Conservation (phyloP, 2,888 invertebrate genomes). For the Yponomeuta sedellus region DNA sequence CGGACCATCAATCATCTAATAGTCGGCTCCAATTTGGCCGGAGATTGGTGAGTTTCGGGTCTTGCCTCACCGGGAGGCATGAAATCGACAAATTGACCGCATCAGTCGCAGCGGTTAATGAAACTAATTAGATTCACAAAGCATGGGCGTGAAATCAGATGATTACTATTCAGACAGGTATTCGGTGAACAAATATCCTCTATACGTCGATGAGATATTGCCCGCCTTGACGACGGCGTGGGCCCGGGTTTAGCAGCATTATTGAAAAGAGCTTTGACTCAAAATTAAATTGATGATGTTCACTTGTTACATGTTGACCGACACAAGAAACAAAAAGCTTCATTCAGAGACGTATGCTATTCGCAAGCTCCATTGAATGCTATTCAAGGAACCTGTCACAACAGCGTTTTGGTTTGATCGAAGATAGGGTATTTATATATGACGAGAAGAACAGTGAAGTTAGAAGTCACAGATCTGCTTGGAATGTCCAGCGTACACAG, state of each 20-base stretch:
- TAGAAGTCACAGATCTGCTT: not conserved
- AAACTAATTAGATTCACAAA: conserved; percentile 31
- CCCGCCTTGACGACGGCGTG: conserved; percentile 21
- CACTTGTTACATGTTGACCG: not conserved
- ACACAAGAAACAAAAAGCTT: too few species aligned
- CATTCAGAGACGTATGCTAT: too few species aligned
- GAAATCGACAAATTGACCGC: conserved; percentile 37
- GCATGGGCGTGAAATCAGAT: conserved; percentile 15
- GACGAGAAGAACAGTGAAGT: not conserved
- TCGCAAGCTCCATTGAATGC: not conserved
- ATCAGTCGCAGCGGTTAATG: conserved; percentile 37
- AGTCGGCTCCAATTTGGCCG: too few species aligned
- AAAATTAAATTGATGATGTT: not conserved
- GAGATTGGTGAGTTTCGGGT: conserved; percentile 16
- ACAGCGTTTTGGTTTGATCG: not conserved
- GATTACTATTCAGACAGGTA: conserved; percentile 28
- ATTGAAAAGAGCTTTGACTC: conserved; percentile 5
- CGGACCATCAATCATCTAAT: too few species aligned
- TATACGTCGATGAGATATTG: conserved; percentile 10
- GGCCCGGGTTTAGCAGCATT: conserved; percentile 19
- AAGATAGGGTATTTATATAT: not conserved
- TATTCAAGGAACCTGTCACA: not conserved
- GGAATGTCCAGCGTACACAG: not conserved
- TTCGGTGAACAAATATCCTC: conserved; percentile 27
- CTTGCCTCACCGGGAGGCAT: conserved; percentile 30